Evolutionary conservation across 1,140 invertebrate species (phyloP).

Genomic region (Nephila pilipes): DNA sequence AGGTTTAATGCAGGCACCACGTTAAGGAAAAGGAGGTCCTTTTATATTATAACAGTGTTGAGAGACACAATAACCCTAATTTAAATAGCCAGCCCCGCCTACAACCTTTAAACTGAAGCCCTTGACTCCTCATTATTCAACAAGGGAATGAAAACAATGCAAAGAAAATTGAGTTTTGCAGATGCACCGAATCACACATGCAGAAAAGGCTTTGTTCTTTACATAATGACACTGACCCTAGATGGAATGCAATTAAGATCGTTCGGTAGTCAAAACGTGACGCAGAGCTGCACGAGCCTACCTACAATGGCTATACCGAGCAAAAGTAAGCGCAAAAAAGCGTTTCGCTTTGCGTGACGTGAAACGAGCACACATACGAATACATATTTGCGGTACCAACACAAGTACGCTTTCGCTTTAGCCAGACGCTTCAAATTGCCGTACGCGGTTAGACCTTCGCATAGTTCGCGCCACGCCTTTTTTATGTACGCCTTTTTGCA

Average conservation of each 20-base stretch:
- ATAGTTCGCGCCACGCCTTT: too few species aligned
- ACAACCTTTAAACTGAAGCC: background rate
- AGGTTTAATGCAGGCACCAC: background rate
- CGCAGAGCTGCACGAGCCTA: constrained; percentile 31
- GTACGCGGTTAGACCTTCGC: too few species aligned
- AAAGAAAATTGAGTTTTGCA: constrained; percentile 3
- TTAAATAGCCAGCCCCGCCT: constrained; percentile 28
- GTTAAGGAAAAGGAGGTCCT: background rate
- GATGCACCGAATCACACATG: constrained; percentile 44
- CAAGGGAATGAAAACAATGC: constrained; percentile 6
- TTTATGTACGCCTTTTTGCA: too few species aligned
- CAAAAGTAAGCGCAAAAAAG: constrained; percentile 15
- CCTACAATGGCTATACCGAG: too few species aligned
- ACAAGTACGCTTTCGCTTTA: too few species aligned
- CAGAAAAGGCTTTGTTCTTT: constrained; percentile 30
- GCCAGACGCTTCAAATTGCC: too few species aligned
- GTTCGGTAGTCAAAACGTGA: constrained; percentile 28
- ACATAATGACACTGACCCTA: constrained; percentile 72
- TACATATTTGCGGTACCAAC: too few species aligned
- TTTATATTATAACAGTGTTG: background rate
- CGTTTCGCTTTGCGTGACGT: too few species aligned
- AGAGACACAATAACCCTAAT: constrained; percentile 38
- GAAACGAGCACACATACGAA: too few species aligned
- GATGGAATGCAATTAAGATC: constrained; percentile 54
- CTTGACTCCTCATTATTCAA: background rate